Percentiles rank a stretch among this genome's conserved stretches.
Evolutionary conservation across 1,140 invertebrate genomes (phyloP).

Genomic region (Diorhabda elongata): DNA sequence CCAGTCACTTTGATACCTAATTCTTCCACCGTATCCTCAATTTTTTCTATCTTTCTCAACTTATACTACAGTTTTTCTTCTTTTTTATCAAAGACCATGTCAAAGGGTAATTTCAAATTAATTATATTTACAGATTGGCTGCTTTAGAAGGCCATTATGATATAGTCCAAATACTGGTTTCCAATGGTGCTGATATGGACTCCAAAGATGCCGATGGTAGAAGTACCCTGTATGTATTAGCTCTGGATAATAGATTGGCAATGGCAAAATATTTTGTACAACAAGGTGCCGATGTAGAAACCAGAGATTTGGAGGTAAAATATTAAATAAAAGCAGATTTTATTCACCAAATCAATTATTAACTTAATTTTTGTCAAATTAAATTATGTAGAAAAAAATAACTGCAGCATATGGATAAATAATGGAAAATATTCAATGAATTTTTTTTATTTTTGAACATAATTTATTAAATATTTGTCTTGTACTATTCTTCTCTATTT

Average conservation of each 20-base stretch:
- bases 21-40: no score
- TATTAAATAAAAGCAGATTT: no score
- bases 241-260: slow-evolving; percentile 82
- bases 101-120: background rate
- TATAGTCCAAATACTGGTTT: slow-evolving; percentile 68
- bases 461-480: no score
- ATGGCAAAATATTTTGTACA: slow-evolving; percentile 80
- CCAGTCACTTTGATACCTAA: no score
- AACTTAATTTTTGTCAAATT: background rate
- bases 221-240: slow-evolving; percentile 86
- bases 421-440: background rate
- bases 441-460: no score
- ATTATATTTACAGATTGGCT: slow-evolving; percentile 59
- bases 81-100: no score
- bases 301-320: slow-evolving; percentile 77
- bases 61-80: no score
- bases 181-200: slow-evolving; percentile 80
- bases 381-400: no score
- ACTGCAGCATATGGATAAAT: no score
- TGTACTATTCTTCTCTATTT: no score
- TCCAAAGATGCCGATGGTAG: slow-evolving; percentile 88
- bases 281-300: slow-evolving; percentile 78
- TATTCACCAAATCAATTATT: no score
- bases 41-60: no score
- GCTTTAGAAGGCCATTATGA: slow-evolving; percentile 83